Conservation (phyloP, 1,140 invertebrate species). For the Campoletis sonorensis region DNA sequence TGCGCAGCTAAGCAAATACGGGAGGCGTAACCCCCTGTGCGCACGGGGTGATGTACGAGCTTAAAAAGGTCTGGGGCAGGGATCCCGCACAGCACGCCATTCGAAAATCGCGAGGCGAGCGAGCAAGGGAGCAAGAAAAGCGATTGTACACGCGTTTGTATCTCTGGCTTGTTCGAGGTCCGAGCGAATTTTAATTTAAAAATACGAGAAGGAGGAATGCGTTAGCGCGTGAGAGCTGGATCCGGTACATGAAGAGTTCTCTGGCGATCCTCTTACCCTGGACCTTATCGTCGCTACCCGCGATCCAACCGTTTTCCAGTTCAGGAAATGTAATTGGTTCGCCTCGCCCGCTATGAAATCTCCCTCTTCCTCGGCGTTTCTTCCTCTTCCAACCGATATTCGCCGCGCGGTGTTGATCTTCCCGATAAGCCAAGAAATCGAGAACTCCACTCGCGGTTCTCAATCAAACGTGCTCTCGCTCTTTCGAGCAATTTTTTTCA, state of each 20-base stretch:
- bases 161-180: background rate
- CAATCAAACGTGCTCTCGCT: conserved; percentile 17
- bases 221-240: no score
- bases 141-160: background rate
- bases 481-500: conserved; percentile 8
- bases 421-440: conserved; percentile 41
- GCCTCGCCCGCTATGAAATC: conserved; percentile 49
- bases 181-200: background rate
- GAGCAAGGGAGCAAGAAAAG: background rate
- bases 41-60: conserved; percentile 72
- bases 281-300: conserved; percentile 52
- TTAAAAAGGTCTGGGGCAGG: conserved; percentile 70
- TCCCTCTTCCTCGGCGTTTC: no score
- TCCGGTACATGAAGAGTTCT: conserved; percentile 51
- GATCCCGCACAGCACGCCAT: conserved; percentile 30
- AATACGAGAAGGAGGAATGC: background rate
- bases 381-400: conserved; percentile 20
- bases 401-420: conserved; percentile 19
- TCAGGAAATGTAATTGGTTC: conserved; percentile 75
- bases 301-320: conserved; percentile 70
- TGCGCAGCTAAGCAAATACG: conserved; percentile 76
- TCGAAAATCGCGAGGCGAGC: no score
- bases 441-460: conserved; percentile 36
- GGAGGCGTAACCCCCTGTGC: conserved; percentile 70
- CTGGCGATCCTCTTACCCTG: conserved; percentile 41